Evolutionary conservation across 37 sponge, comb jelly and placozoan species (phyloP), one percentile per base, ranked within the genome.

Genomic region (Diacarnus erythraeanus): DNA sequence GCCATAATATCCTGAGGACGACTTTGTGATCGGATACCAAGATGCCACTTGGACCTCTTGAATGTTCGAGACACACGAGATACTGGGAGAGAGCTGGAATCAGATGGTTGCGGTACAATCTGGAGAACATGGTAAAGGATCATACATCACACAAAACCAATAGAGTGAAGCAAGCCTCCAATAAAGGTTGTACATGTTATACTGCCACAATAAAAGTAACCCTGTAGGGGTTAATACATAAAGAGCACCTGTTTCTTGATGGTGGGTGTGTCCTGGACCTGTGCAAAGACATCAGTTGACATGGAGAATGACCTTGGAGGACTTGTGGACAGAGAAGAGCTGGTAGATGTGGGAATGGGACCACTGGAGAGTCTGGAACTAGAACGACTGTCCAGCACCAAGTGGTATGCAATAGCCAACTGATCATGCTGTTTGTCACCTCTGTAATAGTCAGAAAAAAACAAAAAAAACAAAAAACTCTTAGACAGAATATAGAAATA

Each of bases 1-100:
- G 75, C 71, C 90, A 97, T 94, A 41, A 97, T 97, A 61, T 97
- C 92, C 81, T 91, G 94, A 60, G 97, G 97, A 8, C 87, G 75
- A 54, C 92, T 93, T 38, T 86, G 87, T 20, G 91, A 91, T 1
- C 89, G 72, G 56, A 91, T 89, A 0, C 96, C 97, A 20, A 97
- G 77, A 67, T 97, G 97, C 97, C 97, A 97, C 67, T 76, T 89
- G 36, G 94, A 80, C 27, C 85, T 81, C 79, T 86, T 91, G 30
- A 82, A 59, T 27, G 79, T 23, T n/a, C 77, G 76, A 4, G 80
- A 78, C 0, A 23, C 22, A 1, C 39, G 33, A 23, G 47, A 2
- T 0, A 71, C 76, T 12, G 71, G 38, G 42, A 72, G 34, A 2
- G 44, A 59, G 29, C 77, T 72, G 37, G 38, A 35, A 1, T 39